phyloP scores from a whole-genome alignment of 2,888 invertebrate genomes.

The Lasioglossum marginatum region DNA sequence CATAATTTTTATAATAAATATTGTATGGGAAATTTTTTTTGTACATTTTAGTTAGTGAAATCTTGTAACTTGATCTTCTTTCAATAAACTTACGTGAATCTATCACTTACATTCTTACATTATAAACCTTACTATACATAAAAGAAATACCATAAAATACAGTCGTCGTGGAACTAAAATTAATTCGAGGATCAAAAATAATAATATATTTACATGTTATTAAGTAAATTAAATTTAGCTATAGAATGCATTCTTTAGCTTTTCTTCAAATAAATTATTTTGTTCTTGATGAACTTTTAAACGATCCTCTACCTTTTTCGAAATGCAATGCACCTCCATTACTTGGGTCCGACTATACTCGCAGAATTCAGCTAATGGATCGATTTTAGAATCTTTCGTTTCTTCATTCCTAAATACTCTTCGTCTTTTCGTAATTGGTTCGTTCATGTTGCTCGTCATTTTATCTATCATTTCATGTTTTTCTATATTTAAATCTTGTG shows the following conservation, averaged over 20 bases:
- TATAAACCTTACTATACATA: not conserved
- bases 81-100: not conserved
- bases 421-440: slow-evolving; percentile 44
- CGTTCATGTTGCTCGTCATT: not conserved
- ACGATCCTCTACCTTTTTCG: slow-evolving; percentile 85
- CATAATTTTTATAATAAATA: not conserved
- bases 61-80: slow-evolving; percentile 8
- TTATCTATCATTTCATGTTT: slow-evolving; percentile 17
- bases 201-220: not conserved
- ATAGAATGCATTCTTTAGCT: slow-evolving; percentile 84
- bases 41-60: slow-evolving; percentile 5
- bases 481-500: not conserved
- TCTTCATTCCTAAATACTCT: slow-evolving; percentile 28
- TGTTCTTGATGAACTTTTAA: slow-evolving; percentile 85
- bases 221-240: slow-evolving; percentile 25
- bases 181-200: not conserved
- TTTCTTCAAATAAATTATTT: slow-evolving; percentile 85
- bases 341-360: slow-evolving; percentile 52
- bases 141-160: slow-evolving; percentile 29
- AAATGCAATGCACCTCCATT: slow-evolving; percentile 64
- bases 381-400: slow-evolving; percentile 21
- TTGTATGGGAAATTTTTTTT: not conserved
- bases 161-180: slow-evolving; percentile 5
- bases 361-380: slow-evolving; percentile 64
- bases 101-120: not conserved